phyloP scores from a whole-genome alignment of 2,113 vertebrate genomes.

The Barbus barbus region DNA sequence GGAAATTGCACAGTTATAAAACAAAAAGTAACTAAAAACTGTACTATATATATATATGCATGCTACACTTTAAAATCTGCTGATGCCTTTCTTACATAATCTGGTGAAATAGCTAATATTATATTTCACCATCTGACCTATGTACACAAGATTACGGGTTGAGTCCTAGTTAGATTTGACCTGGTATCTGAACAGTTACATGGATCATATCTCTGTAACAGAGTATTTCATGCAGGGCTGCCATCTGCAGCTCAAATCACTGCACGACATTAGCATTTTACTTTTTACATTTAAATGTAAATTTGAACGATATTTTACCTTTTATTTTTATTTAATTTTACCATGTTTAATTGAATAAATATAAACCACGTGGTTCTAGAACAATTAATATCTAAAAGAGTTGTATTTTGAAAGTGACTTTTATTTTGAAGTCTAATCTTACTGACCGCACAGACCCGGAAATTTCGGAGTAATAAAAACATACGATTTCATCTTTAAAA shows the following conservation, averaged over 20 bases:
- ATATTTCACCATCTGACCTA: not conserved
- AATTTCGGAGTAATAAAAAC: no score
- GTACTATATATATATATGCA: no score
- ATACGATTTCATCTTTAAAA: not conserved
- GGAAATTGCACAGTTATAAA: no score
- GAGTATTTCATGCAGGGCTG: not conserved
- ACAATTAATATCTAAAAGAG: not conserved
- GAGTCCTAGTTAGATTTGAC: not conserved
- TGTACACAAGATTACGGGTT: not conserved
- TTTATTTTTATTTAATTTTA: constrained; percentile 42
- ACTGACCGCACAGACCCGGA: no score
- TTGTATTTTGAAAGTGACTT: not conserved
- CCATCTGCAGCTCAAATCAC: not conserved
- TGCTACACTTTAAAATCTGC: not conserved
- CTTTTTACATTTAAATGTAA: no score
- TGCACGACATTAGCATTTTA: no score
- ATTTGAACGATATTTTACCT: no score
- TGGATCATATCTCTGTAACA: not conserved
- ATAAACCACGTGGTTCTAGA: not conserved
- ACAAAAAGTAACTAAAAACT: no score
- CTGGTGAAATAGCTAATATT: not conserved
- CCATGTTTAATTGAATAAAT: not conserved
- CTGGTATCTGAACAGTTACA: not conserved
- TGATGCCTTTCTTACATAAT: not conserved
- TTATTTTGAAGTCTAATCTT: constrained; percentile 27